These are phyloP conservation scores for Pseudorectes ferrugineus DNA, from an alignment of 2,113 vertebrate species.

Conservation along the genomic window DNA sequence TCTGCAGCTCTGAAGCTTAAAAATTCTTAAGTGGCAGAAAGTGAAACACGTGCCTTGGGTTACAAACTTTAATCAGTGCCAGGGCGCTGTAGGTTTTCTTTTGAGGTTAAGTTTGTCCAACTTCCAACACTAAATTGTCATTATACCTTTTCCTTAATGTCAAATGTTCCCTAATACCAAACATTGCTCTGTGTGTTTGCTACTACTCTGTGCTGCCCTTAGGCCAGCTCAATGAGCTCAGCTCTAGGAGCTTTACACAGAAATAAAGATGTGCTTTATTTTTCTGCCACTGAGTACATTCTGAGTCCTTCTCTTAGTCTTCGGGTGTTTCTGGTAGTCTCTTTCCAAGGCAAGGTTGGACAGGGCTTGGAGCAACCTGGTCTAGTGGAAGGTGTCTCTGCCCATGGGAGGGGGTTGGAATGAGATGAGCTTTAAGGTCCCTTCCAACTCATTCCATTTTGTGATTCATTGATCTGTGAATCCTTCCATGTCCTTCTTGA, in stretches of 20 bases:
- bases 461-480: neutral
- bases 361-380: neutral
- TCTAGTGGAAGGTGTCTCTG: neutral
- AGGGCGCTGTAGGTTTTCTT: neutral
- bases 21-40: neutral
- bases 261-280: neutral
- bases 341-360: neutral
- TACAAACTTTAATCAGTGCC: neutral
- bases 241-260: neutral
- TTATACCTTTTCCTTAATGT: neutral
- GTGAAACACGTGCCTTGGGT: neutral
- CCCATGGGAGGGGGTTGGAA: fast-evolving
- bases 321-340: neutral
- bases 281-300: neutral
- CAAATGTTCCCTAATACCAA: neutral
- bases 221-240: neutral
- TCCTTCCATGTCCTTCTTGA: neutral
- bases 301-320: neutral
- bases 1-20: neutral
- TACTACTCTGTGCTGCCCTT: neutral
- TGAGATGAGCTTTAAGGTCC: neutral
- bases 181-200: neutral
- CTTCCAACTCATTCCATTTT: neutral
- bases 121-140: neutral
- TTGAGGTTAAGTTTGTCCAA: neutral